Base-by-base conservation (phyloP, 2,797 vertebrate species). In the Falco cherrug region DNA sequence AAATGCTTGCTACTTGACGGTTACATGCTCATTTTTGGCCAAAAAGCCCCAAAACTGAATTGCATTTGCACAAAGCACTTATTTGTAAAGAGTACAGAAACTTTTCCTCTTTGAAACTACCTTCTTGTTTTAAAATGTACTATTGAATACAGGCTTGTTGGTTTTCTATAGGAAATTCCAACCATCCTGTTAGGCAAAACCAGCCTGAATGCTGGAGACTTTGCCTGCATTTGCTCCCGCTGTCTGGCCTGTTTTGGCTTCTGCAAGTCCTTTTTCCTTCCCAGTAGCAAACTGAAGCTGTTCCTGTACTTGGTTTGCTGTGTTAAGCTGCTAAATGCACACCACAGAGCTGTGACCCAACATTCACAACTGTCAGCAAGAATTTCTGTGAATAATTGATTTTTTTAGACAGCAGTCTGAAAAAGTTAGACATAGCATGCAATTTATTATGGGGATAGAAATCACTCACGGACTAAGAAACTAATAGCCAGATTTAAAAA, bases 351-450 rank as follows among this genome's bases (percentile, higher is more conserved):
- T 74, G 65, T 82, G 92, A 91, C 87, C 82, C 0, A 2, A 67
- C 65, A 70, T 41, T 71, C 39, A 14, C 12, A 28, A 84, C 73
- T 90, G 77, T 87, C 95, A 91, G 83, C 85, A 91, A 74, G 82
- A 87, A 95, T 74, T 93, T 47, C 87, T 90, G 67, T 88, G 76
- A 94, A 91, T 92, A 95, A 88, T 12, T 95, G 77, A 90, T 86
- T 56, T 76, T 79, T 94, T 94, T 56, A 94, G 92, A 84, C 83
- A 84, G 18, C 50, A 47, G 77, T 61, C 89, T 90, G 65, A 84
- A 86, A 69, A 61, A 93, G 79, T 84, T 69, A 88, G 60, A 87
- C 90, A 79, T 6, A 68, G 53, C 9, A 54, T 18, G 28, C 51
- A 20, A 70, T 81, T 91, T 76, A 73, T 87, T 73, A 37, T 11